Evolutionary conservation across 2,888 invertebrate genomes (phyloP).

Genomic region (Ormyrus pomaceus): DNA sequence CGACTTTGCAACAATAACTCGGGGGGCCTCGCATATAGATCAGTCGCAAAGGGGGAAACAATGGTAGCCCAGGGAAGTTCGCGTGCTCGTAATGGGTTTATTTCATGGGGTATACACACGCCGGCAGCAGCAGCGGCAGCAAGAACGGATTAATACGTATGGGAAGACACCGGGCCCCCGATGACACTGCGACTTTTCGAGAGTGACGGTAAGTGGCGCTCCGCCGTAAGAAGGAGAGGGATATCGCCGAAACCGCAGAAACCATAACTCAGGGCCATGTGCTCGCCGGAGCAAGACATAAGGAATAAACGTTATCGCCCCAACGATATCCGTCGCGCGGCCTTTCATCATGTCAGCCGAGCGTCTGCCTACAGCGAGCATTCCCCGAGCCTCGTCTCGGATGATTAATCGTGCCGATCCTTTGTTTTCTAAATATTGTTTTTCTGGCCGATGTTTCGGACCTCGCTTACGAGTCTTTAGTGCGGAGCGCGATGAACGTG

Average conservation of each 20-base stretch:
- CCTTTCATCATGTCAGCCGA: conserved; percentile 42
- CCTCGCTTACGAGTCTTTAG: no score
- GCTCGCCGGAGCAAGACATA: conserved; percentile 47
- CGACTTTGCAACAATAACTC: conserved; percentile 7
- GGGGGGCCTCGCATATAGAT: conserved; percentile 22
- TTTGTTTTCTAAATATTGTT: no score
- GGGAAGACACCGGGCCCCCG: background rate
- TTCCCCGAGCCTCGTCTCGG: no score
- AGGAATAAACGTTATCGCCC: conserved; percentile 49
- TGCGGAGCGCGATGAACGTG: no score
- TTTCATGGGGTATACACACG: conserved; percentile 20
- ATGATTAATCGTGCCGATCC: no score
- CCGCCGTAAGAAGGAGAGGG: conserved; percentile 11
- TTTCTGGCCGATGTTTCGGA: no score
- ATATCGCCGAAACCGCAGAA: conserved; percentile 50
- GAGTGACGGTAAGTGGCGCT: background rate
- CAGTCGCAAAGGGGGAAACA: conserved; percentile 36
- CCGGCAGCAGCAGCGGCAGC: conserved; percentile 1
- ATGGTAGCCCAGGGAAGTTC: conserved; percentile 36
- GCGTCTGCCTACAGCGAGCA: background rate
- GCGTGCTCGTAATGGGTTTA: conserved; percentile 53
- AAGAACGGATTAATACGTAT: conserved; percentile 46
- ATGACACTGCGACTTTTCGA: conserved; percentile 50
- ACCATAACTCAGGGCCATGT: conserved; percentile 46
- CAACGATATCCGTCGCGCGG: conserved; percentile 32